Conservation (phyloP, 2,113 vertebrate species). For the Amblyopsis rosae region DNA sequence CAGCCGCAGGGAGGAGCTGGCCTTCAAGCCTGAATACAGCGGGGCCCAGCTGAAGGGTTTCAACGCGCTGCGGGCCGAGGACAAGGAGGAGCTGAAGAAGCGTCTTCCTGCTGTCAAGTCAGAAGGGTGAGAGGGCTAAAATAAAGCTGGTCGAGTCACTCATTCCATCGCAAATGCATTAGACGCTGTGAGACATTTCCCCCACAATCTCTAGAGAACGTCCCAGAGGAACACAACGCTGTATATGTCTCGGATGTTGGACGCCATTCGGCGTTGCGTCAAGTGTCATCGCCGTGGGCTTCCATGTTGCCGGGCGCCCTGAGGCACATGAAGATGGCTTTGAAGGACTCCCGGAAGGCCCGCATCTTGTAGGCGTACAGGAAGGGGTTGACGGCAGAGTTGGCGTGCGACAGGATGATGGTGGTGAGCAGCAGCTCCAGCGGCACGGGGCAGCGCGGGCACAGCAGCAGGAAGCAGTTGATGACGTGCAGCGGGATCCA, state of each 20-base stretch:
- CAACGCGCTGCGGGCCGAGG: constrained; percentile 80
- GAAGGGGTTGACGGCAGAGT: constrained; percentile 77
- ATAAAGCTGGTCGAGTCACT: background rate
- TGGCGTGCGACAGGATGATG: constrained; percentile 79
- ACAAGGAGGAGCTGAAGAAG: constrained; percentile 88
- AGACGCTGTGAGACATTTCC: background rate
- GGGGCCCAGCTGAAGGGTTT: constrained; percentile 91
- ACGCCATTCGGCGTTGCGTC: background rate
- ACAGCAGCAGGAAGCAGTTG: constrained; percentile 79
- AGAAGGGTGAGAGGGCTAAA: constrained; percentile 79
- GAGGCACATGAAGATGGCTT: constrained; percentile 70
- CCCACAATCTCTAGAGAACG: background rate
- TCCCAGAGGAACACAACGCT: too few relatives aligned
- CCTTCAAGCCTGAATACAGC: constrained; percentile 83
- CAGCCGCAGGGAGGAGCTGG: constrained; percentile 83
- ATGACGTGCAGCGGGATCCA: constrained; percentile 81
- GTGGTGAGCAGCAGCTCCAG: constrained; percentile 67
- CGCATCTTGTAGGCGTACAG: constrained; percentile 80
- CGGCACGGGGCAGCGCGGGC: constrained; percentile 64
- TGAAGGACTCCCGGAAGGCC: constrained; percentile 76
- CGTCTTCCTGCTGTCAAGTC: constrained; percentile 85
- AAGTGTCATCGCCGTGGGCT: constrained; percentile 1
- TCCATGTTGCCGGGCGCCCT: constrained; percentile 25
- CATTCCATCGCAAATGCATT: background rate
- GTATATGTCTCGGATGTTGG: too few relatives aligned